These are phyloP conservation scores for Anseranas semipalmata DNA, from an alignment of 2,113 vertebrate genomes.

Conservation along the genomic window DNA sequence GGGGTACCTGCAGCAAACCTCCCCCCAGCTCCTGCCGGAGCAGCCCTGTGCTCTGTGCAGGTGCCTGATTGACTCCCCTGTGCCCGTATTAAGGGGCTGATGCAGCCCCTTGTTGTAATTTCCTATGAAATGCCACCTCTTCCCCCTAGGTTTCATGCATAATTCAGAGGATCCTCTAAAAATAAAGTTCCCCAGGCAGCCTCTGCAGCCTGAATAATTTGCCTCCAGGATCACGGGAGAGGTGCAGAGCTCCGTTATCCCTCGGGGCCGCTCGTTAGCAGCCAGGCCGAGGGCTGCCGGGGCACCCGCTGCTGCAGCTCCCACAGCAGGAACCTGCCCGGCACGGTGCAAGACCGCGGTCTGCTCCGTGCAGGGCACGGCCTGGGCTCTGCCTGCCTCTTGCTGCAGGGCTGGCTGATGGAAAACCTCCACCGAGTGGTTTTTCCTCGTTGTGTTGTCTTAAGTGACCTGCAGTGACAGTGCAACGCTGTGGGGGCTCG, in stretches of 20 bases:
- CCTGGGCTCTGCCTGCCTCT: not conserved
- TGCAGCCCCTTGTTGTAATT: not conserved
- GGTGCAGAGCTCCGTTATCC: not conserved
- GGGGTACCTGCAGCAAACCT: not conserved
- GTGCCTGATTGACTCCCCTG: not conserved
- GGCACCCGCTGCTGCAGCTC: not conserved
- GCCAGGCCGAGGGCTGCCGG: not conserved
- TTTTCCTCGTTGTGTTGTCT: not conserved
- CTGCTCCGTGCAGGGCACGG: not conserved
- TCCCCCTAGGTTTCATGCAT: slow-evolving; percentile 24
- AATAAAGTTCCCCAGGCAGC: slow-evolving; percentile 41
- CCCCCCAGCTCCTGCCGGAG: not conserved
- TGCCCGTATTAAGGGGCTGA: not conserved
- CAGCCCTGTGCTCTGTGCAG: rapidly evolving
- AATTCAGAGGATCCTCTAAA: slow-evolving; percentile 62
- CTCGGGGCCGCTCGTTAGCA: rapidly evolving
- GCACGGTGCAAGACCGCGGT: rapidly evolving
- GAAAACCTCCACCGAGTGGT: not conserved
- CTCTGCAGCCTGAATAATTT: slow-evolving; percentile 11
- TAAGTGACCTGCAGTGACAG: not conserved
- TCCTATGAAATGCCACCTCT: slow-evolving; percentile 5
- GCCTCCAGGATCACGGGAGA: not conserved
- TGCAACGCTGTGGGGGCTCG: rapidly evolving
- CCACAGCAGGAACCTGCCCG: not conserved
- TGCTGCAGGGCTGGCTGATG: not conserved